Percentiles rank a stretch among this genome's conserved stretches.
Evolutionary conservation across 2,888 invertebrate genomes (phyloP).

Genomic region (Mythimna ferrago): DNA sequence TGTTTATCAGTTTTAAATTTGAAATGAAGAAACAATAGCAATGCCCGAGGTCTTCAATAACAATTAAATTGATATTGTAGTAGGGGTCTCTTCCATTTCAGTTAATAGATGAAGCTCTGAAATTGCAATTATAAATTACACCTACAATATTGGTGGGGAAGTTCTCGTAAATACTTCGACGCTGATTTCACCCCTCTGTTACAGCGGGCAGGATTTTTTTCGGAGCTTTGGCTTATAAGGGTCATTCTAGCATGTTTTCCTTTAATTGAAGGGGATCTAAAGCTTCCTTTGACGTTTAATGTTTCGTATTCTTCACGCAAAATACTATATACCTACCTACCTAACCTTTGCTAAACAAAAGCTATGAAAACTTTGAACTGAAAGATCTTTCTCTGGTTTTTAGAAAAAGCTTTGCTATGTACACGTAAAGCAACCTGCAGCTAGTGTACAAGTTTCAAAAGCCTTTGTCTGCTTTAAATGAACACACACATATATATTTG

Average conservation of each 20-base stretch:
- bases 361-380: background rate
- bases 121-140: conserved; percentile 17
- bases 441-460: background rate
- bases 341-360: background rate
- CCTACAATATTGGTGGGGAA: conserved; percentile 3
- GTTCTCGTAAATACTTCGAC: conserved; percentile 15
- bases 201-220: background rate
- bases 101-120: conserved; percentile 20
- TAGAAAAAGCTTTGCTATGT: background rate
- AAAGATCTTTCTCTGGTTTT: background rate
- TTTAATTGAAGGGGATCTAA: background rate
- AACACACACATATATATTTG: conserved; percentile 22
- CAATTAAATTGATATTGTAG: conserved; percentile 36
- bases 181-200: background rate
- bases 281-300: background rate
- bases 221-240: background rate
- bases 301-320: background rate
- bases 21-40: conserved; percentile 36
- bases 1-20: conserved; percentile 48
- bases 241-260: background rate
- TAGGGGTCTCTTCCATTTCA: conserved; percentile 24
- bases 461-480: background rate
- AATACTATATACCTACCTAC: background rate
- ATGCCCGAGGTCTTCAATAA: conserved; percentile 28
- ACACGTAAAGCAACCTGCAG: background rate